A percentile compares a stretch with the other conserved stretches of the same genome.
Conservation (phyloP, 2,888 invertebrate species). For the Ypsolopha sequella region DNA sequence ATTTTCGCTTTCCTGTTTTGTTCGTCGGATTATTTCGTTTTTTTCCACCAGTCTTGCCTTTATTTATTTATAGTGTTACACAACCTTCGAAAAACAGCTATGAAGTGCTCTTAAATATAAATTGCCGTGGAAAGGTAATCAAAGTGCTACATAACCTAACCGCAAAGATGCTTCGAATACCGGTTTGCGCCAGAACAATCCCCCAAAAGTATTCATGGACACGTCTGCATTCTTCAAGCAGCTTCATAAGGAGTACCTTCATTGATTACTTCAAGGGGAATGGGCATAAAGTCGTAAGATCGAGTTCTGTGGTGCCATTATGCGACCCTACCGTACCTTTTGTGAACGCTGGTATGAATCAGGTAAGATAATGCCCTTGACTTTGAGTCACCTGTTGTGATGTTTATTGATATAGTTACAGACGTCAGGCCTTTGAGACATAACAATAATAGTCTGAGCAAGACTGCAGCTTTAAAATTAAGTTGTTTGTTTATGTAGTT, state of each 20-base stretch:
- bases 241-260: constrained; percentile 68
- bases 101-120: too few species aligned
- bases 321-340: constrained; percentile 91
- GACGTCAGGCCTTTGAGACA: too few species aligned
- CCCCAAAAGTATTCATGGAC: constrained; percentile 21
- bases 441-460: too few species aligned
- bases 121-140: too few species aligned
- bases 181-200: constrained; percentile 28
- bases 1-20: not conserved
- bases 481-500: too few species aligned
- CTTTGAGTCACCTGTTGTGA: not conserved
- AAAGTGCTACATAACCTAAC: not conserved
- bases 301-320: constrained; percentile 90
- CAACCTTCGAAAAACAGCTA: too few species aligned
- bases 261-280: constrained; percentile 85
- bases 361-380: constrained; percentile 65
- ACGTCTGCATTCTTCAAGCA: constrained; percentile 40
- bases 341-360: constrained; percentile 98
- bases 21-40: not conserved
- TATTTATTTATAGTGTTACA: not conserved
- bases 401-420: too few species aligned
- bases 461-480: too few species aligned
- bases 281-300: constrained; percentile 83
- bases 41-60: not conserved
- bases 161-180: constrained; percentile 42